Percentiles rank a stretch among this genome's conserved stretches.
These are phyloP conservation scores for Pangasius macronema DNA, from an alignment of 2,797 vertebrate genomes.

Conservation along the genomic window DNA sequence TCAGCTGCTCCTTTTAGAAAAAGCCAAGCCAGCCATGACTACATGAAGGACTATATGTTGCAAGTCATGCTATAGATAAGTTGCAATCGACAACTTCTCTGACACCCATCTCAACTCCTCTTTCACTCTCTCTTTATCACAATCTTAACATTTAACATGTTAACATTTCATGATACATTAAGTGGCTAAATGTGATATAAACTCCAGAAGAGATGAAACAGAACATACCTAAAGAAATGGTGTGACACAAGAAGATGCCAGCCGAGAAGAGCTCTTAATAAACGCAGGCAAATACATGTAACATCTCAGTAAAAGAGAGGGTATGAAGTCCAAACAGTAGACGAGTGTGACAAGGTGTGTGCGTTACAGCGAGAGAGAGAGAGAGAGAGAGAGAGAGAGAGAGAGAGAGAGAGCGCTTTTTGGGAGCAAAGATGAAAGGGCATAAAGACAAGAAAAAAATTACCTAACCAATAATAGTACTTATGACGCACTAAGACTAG, in stretches of 20 bases:
- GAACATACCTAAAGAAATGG: constrained; percentile 48
- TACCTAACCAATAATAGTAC: constrained; percentile 7
- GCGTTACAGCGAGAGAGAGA: constrained; percentile 28
- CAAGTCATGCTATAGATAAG: not conserved
- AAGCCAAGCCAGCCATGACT: not conserved
- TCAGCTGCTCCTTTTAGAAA: not conserved
- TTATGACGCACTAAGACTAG: constrained; percentile 18
- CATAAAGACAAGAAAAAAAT: constrained; percentile 30
- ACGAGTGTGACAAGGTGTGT: constrained; percentile 46
- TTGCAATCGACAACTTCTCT: not conserved
- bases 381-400: not conserved
- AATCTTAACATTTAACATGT: too few relatives aligned
- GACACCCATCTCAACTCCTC: not conserved
- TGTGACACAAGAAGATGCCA: constrained; percentile 3
- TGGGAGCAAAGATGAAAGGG: constrained; percentile 54
- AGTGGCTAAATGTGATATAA: not conserved
- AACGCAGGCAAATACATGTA: constrained; percentile 57
- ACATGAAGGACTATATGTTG: not conserved
- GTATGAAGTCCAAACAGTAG: constrained; percentile 72
- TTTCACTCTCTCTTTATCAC: not conserved
- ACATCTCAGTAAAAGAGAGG: constrained; percentile 60
- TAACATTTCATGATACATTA: not conserved
- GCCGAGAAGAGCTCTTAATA: constrained; percentile 48
- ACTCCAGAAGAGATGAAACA: constrained; percentile 15
- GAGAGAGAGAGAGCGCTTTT: constrained; percentile 33